Conservation (phyloP, 2,797 vertebrate species). For the Clangula hyemalis region DNA sequence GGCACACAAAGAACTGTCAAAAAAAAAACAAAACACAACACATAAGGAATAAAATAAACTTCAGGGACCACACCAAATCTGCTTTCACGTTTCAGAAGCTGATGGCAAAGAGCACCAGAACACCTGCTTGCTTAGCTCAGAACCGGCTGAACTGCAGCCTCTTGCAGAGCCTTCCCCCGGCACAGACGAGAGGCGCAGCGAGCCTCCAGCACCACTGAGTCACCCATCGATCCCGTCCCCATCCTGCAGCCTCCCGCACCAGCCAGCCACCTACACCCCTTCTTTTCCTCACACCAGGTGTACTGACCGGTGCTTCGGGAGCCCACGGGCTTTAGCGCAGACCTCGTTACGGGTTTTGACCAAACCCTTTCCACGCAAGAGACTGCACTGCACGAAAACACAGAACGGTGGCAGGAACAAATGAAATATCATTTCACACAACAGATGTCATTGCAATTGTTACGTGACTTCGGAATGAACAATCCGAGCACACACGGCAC, state of each 20-base stretch:
- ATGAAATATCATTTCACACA: background rate
- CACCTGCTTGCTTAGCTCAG: background rate
- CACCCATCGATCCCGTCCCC: background rate
- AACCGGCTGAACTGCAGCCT: background rate
- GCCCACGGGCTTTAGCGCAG: background rate
- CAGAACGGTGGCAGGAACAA: background rate
- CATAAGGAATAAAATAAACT: background rate
- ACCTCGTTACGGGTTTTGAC: background rate
- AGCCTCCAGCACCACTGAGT: background rate
- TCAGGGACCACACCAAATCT: accelerated
- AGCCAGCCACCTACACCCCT: background rate
- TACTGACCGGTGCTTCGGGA: background rate
- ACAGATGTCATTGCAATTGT: background rate
- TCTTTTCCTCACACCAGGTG: background rate
- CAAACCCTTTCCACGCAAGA: background rate
- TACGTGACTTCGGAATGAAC: background rate
- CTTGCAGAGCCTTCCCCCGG: background rate
- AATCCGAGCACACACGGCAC: accelerated
- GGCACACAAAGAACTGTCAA: background rate
- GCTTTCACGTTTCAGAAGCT: background rate
- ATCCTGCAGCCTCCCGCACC: background rate
- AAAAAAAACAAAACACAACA: background rate
- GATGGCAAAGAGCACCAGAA: background rate
- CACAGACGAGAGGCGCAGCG: background rate
- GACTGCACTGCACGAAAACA: background rate